A percentile compares a stretch with the other conserved stretches of the same genome.
Evolutionary conservation across 2,888 invertebrate genomes (phyloP).

Genomic region (Nineta flava): DNA sequence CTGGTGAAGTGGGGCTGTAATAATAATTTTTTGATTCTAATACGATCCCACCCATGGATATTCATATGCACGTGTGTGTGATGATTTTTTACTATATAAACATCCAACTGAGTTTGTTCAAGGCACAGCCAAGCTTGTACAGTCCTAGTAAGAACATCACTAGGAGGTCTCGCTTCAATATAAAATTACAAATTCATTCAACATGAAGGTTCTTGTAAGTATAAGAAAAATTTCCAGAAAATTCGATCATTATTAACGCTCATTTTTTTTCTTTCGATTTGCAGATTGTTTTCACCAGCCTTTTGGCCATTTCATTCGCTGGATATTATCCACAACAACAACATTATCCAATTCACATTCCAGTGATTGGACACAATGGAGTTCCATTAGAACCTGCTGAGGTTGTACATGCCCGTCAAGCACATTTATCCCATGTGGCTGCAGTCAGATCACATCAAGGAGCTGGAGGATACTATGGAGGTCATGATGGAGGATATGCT

Average conservation of each 20-base stretch:
- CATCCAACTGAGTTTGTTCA: not conserved
- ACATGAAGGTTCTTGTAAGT: conserved; percentile 8
- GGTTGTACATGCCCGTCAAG: conserved; percentile 8
- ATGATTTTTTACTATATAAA: conserved; percentile 2
- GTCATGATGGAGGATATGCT: conserved; percentile 1
- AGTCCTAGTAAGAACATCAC: conserved; percentile 8
- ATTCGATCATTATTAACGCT: too few species aligned
- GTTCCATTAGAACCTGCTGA: conserved; percentile 9
- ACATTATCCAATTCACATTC: conserved; percentile 12
- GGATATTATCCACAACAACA: conserved; percentile 1
- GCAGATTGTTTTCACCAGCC: conserved; percentile 8
- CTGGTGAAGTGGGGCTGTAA: not conserved
- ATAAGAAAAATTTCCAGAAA: too few species aligned
- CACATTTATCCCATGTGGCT: conserved; percentile 7
- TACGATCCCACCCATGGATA: not conserved
- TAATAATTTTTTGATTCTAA: not conserved
- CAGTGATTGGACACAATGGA: conserved; percentile 9
- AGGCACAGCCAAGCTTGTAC: conserved; percentile 6
- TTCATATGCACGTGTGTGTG: too few species aligned
- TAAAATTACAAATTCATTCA: not conserved
- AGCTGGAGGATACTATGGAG: not conserved
- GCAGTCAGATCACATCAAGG: conserved; percentile 1
- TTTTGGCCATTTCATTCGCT: conserved; percentile 8
- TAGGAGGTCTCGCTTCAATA: conserved; percentile 6
- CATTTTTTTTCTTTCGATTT: not conserved